Evolutionary conservation across 2,797 vertebrate species (phyloP), one percentile per base, ranked within the genome.

Genomic region (Acanthurus tractus): DNA sequence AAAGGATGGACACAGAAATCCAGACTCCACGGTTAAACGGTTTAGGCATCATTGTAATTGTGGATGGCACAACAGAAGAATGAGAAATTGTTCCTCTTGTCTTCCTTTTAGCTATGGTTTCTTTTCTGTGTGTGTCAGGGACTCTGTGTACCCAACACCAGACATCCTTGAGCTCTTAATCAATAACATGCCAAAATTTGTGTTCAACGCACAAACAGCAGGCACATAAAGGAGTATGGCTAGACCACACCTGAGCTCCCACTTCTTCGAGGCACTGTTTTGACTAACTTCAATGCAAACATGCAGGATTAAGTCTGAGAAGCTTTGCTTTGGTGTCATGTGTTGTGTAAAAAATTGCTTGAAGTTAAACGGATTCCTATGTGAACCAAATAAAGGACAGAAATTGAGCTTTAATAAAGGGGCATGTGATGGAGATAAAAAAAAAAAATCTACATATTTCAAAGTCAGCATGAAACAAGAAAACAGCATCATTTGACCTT

Each of bases 131-230:
- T 63, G 74, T 63, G 68, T 72, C 70, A 36, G 44, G 84, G 48
- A 91, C 76, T 68, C 56, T 0, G 1, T 86, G 85, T 88, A 53
- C 88, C 66, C 74, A 62, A 56, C 69, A 40, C 72, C 89, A 94
- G 91, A 91, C 86, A 86, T 92, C 91, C 92, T 93, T 91, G 88
- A 91, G 78, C 69, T 66, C 20, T 68, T 67, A 36, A 73, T 82
- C 81, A 85, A 85, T 67, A 91, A 92, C 84, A 90, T 25, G 36
- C 17, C 45, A 56, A 74, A 66, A 74, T 75, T 59, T 59, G 38
- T 1, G 52, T 57, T 78, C 74, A 84, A 88, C 83, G 65, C 55
- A 75, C 66, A 81, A 78, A 84, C 70, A 76, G 55, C 53, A 76
- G 59, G 18, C 36, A 0, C 63, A 58, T 75, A 79, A 78, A 68